These are phyloP conservation scores for Drosophila pectinifera DNA, from an alignment of 1,140 invertebrate species.

Conservation along the genomic window DNA sequence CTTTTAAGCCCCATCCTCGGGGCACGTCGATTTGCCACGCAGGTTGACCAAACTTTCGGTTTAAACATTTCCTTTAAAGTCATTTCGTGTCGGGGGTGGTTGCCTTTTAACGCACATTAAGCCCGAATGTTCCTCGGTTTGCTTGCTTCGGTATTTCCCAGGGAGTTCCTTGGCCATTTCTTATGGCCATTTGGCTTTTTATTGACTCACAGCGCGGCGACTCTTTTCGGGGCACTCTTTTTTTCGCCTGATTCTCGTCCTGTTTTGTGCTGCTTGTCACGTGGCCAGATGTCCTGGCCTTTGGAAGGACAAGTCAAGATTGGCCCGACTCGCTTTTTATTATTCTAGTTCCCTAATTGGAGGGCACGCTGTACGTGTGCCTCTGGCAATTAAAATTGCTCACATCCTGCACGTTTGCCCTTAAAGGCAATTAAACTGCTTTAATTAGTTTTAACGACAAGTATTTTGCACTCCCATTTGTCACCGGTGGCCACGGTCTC, in stretches of 20 bases:
- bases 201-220: conserved; percentile 45
- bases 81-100: conserved; percentile 22
- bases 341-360: conserved; percentile 49
- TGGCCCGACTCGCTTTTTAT: conserved; percentile 25
- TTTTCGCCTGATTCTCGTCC: conserved; percentile 10
- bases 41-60: conserved; percentile 60
- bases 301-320: conserved; percentile 12
- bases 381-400: conserved; percentile 44
- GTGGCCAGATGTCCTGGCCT: conserved; percentile 38
- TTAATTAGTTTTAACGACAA: conserved; percentile 65
- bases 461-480: conserved; percentile 56
- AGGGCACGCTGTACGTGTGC: conserved; percentile 40
- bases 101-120: conserved; percentile 64
- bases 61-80: conserved; percentile 64
- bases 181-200: conserved; percentile 65
- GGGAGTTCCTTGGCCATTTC: conserved; percentile 48
- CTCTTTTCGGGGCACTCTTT: conserved; percentile 25
- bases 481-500: conserved; percentile 11
- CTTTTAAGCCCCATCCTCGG: conserved; percentile 24
- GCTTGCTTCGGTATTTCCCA: conserved; percentile 20
- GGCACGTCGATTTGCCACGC: conserved; percentile 1
- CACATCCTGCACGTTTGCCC: conserved; percentile 54
- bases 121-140: conserved; percentile 51
- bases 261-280: conserved; percentile 42
- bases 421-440: conserved; percentile 59